Conservation (phyloP, 2,113 vertebrate genomes). For the Sphaerodactylus townsendi region DNA sequence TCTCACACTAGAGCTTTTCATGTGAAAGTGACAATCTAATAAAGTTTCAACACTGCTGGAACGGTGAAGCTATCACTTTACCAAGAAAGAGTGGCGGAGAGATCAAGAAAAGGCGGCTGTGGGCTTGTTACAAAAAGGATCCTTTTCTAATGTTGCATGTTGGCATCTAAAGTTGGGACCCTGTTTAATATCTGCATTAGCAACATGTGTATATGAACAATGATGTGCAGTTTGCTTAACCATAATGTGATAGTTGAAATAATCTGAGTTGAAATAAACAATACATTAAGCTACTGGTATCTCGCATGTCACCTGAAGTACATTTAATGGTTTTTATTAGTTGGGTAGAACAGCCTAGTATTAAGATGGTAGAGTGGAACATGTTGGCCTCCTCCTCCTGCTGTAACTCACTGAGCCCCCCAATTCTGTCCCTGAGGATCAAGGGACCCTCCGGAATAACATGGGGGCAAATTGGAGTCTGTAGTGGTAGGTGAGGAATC, state of each 20-base stretch:
- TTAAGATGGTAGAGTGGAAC: too few species aligned
- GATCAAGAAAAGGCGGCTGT: background rate
- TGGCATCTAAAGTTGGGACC: background rate
- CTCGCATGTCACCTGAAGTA: background rate
- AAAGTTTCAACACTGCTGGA: slow-evolving; percentile 20
- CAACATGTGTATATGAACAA: slow-evolving; percentile 4
- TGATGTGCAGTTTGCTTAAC: background rate
- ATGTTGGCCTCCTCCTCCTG: too few species aligned
- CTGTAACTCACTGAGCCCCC: too few species aligned
- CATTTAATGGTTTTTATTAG: slow-evolving; percentile 10
- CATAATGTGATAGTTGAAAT: background rate
- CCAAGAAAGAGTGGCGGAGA: background rate
- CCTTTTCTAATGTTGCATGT: background rate
- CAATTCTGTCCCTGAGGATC: too few species aligned
- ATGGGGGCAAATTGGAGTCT: too few species aligned
- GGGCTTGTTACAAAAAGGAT: slow-evolving; percentile 1
- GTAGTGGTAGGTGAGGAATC: too few species aligned
- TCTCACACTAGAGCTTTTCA: slow-evolving; percentile 46
- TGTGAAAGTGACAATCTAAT: slow-evolving; percentile 33
- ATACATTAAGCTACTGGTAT: background rate
- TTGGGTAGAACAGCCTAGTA: background rate
- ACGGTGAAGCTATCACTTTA: background rate
- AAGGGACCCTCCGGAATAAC: too few species aligned
- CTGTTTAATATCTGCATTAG: slow-evolving; percentile 21
- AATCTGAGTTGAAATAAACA: too few species aligned